Evolutionary conservation across 2,113 vertebrate species (phyloP), one percentile per base, ranked within the genome.

Genomic region (Ptyas mucosa): DNA sequence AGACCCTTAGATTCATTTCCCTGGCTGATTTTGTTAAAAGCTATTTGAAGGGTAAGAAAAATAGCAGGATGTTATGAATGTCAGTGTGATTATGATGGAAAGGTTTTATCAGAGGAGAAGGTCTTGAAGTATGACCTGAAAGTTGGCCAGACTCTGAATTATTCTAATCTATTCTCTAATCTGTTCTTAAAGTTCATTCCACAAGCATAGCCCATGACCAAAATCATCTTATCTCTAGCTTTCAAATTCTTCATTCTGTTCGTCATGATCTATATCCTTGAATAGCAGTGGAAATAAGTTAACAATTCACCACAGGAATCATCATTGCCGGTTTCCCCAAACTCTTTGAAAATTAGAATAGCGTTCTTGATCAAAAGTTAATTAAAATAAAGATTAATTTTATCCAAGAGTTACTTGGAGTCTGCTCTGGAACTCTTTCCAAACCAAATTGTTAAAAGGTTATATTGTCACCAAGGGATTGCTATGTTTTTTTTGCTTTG

Each of bases 71-170:
- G 91, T 90, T 96, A 85, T 95, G 93, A 95, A 95, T 96, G 95
- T 93, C 93, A 95, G 95, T 94, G 69, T 94, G 96, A 97, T 96
- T 96, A 96, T 51, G 10, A 85, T 94, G 55, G 69, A 55, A 96
- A 96, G 91, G 39, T 54, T 92, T 94, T 95, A 89, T 94, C 93
- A 94, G 87, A 90, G 46, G 93, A 90, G 75, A 58, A 93, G n/a
- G 64, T 85, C 43, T 91, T 34, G 8, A 87, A 89, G 39, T 85
- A 92, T 85, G 49, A 88, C 85, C 46, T 90, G 15, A 94, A 61
- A 91, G 46, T 87, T 49, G 18, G 90, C 34, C 8, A 94, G 93
- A 91, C 24, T 94, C 91, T 51, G 51, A 96, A 95, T 94, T 94
- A 95, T 75, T 93, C 26, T 89, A 90, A n/a, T 81, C 61, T 93